phyloP scores from a whole-genome alignment of 2,113 vertebrate species.

The Ceuthmochares aereus region DNA sequence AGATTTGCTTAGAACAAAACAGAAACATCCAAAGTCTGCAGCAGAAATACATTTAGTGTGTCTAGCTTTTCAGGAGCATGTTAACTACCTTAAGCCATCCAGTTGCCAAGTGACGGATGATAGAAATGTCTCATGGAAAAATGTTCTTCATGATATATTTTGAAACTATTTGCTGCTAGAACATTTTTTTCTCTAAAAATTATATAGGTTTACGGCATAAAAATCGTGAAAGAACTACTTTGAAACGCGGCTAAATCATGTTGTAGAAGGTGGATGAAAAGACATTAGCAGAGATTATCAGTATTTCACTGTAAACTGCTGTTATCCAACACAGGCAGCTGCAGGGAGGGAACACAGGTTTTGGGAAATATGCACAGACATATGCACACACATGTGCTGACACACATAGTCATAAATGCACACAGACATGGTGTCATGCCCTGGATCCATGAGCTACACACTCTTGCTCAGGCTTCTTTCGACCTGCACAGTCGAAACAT shows the following conservation, averaged over 20 bases:
- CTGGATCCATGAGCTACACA: too few species aligned
- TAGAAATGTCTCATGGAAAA: background rate
- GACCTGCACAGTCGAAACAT: too few species aligned
- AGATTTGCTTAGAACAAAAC: background rate
- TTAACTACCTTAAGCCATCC: background rate
- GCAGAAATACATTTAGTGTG: background rate
- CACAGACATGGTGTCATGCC: background rate
- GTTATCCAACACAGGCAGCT: background rate
- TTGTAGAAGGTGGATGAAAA: rapidly evolving
- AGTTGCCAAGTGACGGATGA: background rate
- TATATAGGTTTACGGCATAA: background rate
- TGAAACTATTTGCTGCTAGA: background rate
- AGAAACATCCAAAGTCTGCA: background rate
- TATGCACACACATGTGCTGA: background rate
- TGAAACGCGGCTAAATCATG: background rate
- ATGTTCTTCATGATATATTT: background rate
- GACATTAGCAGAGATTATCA: background rate
- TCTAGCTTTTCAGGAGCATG: background rate
- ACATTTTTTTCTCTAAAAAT: background rate
- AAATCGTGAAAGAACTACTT: background rate
- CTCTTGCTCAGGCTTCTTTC: too few species aligned
- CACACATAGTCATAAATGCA: background rate
- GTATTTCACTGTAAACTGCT: background rate
- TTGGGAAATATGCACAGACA: background rate
- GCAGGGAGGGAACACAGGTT: background rate